Evolutionary conservation across 2,113 vertebrate genomes (phyloP), one percentile per base, ranked within the genome.

Genomic region (Cygnus buccinator): DNA sequence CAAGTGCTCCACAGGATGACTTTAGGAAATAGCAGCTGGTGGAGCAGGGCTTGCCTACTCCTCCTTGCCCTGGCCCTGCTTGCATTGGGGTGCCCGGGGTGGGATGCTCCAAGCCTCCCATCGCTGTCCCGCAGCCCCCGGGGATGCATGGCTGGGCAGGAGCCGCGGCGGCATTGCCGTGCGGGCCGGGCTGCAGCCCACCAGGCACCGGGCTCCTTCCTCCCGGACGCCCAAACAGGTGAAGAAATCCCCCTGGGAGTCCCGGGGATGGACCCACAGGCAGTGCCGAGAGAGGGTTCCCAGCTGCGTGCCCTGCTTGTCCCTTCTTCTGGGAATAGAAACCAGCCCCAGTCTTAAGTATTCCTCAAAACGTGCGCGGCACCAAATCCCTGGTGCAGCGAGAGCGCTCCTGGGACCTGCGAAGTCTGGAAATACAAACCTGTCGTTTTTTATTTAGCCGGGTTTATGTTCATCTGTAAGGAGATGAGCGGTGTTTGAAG

Each of bases 211-310:
- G 57, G 12, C 5, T 54, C 28, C 13, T 52, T 5, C 9, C 43
- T 12, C 46, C 3, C 18, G 5, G 4, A 20, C 18, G 33, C 59
- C 15, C 10, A 52, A n/a, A 52, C 0, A 2, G 9, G 54, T n/a
- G 11, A 1, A 23, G 65, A 33, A 70, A 57, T 13, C 21, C 35
- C 15, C 3, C 10, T 2, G 31, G 5, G 59, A 13, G 26, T 3
- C 72, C 22, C 9, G 17, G 28, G 1, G 2, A 43, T 1, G 10
- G 31, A 11, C 50, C 5, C 73, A 2, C 9, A 26, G 0, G 29
- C 13, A 5, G 10, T 1, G 3, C 19, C 7, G 58, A 37, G 54
- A 11, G 18, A 17, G 43, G 15, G n/a, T 3, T 2, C 29, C 7
- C 9, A 77, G 37, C 46, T 14, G 33, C 3, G 5, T 4, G 14